Conservation (phyloP, 2,888 invertebrate species). For the Notodonta dromedarius region DNA sequence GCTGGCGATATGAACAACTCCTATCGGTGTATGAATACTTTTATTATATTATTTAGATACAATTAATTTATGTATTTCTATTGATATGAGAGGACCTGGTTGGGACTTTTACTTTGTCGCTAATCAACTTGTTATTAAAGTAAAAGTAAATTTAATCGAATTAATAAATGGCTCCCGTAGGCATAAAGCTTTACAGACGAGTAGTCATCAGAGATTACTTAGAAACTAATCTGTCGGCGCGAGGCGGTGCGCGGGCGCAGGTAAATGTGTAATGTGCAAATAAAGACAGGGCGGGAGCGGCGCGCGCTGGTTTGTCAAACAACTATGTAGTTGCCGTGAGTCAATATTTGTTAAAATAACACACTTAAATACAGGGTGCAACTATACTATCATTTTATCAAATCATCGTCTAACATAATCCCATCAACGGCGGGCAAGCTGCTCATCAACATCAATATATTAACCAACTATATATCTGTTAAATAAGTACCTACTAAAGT, state of each 20-base stretch:
- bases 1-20: too few relatives aligned
- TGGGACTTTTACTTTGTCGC: background rate
- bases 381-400: too few relatives aligned
- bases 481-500: too few relatives aligned
- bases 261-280: slow-evolving; percentile 63
- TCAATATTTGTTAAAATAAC: slow-evolving; percentile 39
- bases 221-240: slow-evolving; percentile 49
- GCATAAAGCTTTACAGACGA: slow-evolving; percentile 39
- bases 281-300: slow-evolving; percentile 59
- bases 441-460: background rate
- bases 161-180: slow-evolving; percentile 24
- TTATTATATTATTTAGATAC: too few relatives aligned
- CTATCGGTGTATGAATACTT: too few relatives aligned
- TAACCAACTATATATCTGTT: too few relatives aligned
- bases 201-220: slow-evolving; percentile 52
- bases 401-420: background rate
- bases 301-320: slow-evolving; percentile 36
- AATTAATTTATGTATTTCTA: too few relatives aligned
- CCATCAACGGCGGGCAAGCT: background rate
- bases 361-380: slow-evolving; percentile 24
- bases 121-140: slow-evolving; percentile 14
- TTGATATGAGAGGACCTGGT: too few relatives aligned
- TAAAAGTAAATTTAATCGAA: slow-evolving; percentile 24
- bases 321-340: slow-evolving; percentile 29
- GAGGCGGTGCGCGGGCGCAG: slow-evolving; percentile 41